Evolutionary conservation across 2,113 vertebrate genomes (phyloP).

Genomic region (Laticauda colubrina): DNA sequence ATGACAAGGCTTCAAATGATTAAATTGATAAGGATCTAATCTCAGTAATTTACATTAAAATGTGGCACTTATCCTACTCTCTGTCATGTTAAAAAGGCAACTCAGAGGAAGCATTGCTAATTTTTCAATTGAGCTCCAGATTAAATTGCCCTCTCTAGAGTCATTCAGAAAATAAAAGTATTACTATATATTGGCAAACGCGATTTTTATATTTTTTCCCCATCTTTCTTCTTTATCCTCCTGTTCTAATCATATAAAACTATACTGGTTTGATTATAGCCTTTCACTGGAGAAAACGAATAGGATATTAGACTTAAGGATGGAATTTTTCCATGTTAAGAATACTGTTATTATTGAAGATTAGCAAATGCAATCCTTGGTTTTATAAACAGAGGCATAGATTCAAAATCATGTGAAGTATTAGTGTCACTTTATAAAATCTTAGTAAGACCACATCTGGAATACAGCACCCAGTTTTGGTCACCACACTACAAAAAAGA

Average conservation of each 20-base stretch:
- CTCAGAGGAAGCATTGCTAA: constrained; percentile 54
- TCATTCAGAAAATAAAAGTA: constrained; percentile 44
- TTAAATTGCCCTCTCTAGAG: constrained; percentile 58
- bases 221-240: constrained; percentile 9
- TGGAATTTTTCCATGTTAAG: not conserved
- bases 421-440: not conserved
- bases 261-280: constrained; percentile 47
- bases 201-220: constrained; percentile 39
- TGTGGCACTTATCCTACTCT: constrained; percentile 56
- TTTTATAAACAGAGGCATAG: not conserved
- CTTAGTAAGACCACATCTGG: not conserved
- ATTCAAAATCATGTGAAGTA: not conserved
- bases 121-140: constrained; percentile 62
- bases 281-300: not conserved
- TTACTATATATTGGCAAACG: constrained; percentile 54
- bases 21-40: constrained; percentile 54
- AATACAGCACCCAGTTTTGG: too few relatives aligned
- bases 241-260: constrained; percentile 37
- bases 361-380: not conserved
- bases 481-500: too few relatives aligned
- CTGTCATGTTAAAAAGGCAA: constrained; percentile 57
- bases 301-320: not conserved
- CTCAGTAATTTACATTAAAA: constrained; percentile 67
- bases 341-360: not conserved
- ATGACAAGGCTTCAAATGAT: constrained; percentile 51